These are phyloP conservation scores for Dipodomys merriami DNA, from an alignment of 2,113 vertebrate genomes.

Conservation along the genomic window DNA sequence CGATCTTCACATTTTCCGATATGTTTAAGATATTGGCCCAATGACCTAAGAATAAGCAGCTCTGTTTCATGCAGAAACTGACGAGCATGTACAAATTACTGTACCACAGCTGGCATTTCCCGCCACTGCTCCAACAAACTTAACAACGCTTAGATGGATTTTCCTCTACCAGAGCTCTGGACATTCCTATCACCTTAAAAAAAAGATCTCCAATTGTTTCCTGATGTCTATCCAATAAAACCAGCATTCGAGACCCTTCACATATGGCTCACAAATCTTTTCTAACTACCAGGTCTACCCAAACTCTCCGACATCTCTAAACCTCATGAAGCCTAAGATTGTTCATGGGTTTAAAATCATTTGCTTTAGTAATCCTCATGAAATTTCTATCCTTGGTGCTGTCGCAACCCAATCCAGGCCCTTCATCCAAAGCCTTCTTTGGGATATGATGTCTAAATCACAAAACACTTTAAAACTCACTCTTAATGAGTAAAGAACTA, in stretches of 20 bases:
- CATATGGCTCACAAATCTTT: not conserved
- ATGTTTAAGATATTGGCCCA: not conserved
- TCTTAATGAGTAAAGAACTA: not conserved
- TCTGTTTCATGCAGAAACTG: not conserved
- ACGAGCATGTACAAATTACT: not conserved
- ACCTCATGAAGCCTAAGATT: not conserved
- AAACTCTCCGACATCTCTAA: slow-evolving; percentile 15
- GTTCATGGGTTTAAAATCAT: not conserved
- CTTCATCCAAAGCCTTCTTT: not conserved
- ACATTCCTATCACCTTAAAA: slow-evolving; percentile 35
- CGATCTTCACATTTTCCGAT: not conserved
- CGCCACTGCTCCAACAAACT: not conserved
- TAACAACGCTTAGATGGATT: slow-evolving; percentile 4
- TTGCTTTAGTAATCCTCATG: not conserved
- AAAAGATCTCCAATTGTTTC: not conserved
- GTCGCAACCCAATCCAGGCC: not conserved
- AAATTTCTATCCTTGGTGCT: not conserved
- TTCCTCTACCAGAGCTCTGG: not conserved
- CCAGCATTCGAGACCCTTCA: not conserved
- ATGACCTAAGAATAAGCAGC: not conserved
- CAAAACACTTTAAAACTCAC: not conserved
- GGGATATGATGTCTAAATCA: not conserved
- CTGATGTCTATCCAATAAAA: not conserved
- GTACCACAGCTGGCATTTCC: not conserved
- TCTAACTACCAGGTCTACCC: not conserved